A percentile compares a stretch with the other conserved stretches of the same genome.
These are phyloP conservation scores for Fringilla coelebs DNA, from an alignment of 2,797 vertebrate species.

Conservation along the genomic window DNA sequence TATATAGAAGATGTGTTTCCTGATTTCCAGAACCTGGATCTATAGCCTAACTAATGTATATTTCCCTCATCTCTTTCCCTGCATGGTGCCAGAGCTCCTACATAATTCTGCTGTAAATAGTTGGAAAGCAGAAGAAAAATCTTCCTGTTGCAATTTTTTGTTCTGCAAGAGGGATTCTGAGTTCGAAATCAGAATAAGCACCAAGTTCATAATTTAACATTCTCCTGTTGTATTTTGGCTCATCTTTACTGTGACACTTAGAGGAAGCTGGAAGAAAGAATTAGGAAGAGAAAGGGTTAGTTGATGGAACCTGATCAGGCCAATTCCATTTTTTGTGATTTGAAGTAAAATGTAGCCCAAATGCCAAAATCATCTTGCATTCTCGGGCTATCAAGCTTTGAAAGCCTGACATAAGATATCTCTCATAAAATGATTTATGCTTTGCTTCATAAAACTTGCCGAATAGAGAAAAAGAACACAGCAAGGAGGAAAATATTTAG, in stretches of 20 bases:
- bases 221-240: not conserved
- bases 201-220: not conserved
- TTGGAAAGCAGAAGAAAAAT: not conserved
- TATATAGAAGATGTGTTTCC: not conserved
- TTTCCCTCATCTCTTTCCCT: not conserved
- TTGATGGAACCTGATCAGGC: not conserved
- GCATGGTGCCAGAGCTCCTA: not conserved
- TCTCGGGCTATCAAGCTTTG: not conserved
- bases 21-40: not conserved
- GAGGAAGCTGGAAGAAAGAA: not conserved
- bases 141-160: not conserved
- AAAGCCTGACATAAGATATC: not conserved
- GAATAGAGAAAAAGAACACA: not conserved
- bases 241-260: not conserved
- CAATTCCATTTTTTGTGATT: not conserved
- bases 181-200: not conserved
- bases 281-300: not conserved
- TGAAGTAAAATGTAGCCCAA: not conserved
- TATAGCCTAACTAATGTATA: not conserved
- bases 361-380: not conserved
- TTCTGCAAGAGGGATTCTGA: not conserved
- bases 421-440: not conserved
- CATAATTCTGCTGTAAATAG: not conserved
- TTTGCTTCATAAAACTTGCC: not conserved
- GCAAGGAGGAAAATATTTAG: not conserved